Percentiles rank a stretch among this genome's conserved stretches.
These are phyloP conservation scores for Panorpa germanica DNA, from an alignment of 2,888 invertebrate species.

Conservation along the genomic window DNA sequence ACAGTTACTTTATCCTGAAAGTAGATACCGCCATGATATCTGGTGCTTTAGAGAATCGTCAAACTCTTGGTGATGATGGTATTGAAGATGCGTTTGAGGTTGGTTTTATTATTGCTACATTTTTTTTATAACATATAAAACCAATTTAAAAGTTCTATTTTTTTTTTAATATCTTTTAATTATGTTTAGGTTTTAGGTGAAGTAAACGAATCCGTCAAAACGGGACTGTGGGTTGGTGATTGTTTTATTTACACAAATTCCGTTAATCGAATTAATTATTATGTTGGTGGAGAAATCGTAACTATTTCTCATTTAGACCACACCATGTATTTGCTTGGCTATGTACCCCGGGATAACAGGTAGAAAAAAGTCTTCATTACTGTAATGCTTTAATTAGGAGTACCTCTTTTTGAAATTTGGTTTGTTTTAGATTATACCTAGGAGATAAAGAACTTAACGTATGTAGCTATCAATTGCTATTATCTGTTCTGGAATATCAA, in stretches of 20 bases:
- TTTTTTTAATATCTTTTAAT: constrained; percentile 9
- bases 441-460: constrained; percentile 96
- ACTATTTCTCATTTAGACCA: constrained; percentile 95
- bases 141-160: constrained; percentile 1
- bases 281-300: constrained; percentile 97
- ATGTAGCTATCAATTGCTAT: constrained; percentile 80
- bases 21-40: constrained; percentile 74
- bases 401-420: constrained; percentile 3
- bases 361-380: constrained; percentile 13
- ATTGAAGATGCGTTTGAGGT: constrained; percentile 95
- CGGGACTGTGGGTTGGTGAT: constrained; percentile 95
- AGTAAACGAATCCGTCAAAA: constrained; percentile 80
- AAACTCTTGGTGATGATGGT: constrained; percentile 71
- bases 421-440: constrained; percentile 56
- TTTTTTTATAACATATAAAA: constrained; percentile 3
- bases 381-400: constrained; percentile 2
- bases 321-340: constrained; percentile 92
- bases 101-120: constrained; percentile 13
- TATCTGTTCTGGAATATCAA: constrained; percentile 96
- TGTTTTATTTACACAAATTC: constrained; percentile 99
- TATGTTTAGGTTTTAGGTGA: constrained; percentile 54
- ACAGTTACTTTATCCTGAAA: constrained; percentile 83
- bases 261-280: constrained; percentile 94
- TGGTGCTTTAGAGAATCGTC: constrained; percentile 52
- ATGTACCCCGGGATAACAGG: constrained; percentile 86